Conservation (phyloP, 2,888 invertebrate species). For the Sphecodes monilicornis region DNA sequence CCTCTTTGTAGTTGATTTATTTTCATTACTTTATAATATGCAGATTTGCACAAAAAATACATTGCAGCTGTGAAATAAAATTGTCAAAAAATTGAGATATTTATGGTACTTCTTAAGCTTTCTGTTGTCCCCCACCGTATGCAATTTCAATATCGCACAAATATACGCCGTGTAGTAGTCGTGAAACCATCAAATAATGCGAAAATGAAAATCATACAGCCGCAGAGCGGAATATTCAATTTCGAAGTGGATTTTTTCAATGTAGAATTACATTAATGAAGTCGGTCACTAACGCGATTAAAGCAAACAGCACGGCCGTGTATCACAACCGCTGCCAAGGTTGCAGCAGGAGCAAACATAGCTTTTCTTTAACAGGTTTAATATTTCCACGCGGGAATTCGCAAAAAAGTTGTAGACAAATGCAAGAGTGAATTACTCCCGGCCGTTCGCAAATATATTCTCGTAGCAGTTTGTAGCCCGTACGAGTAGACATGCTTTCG, state of each 20-base stretch:
- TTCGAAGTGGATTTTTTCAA: background rate
- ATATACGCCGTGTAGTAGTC: fast-evolving
- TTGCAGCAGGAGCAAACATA: background rate
- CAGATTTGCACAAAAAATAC: background rate
- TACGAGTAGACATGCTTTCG: conserved; percentile 59
- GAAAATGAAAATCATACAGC: background rate
- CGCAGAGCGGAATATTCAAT: background rate
- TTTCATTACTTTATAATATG: background rate
- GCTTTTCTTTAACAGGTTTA: conserved; percentile 37
- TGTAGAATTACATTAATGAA: background rate
- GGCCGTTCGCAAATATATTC: conserved; percentile 60
- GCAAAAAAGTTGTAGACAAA: conserved; percentile 54
- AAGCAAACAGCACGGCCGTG: background rate
- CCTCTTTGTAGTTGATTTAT: background rate
- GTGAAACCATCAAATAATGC: background rate
- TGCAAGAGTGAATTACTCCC: conserved; percentile 58
- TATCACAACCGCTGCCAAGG: background rate
- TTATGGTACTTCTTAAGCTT: background rate
- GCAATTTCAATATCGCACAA: no score
- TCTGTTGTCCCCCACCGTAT: background rate
- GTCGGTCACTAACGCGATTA: background rate
- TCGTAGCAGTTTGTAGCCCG: conserved; percentile 56
- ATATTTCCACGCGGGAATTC: conserved; percentile 50
- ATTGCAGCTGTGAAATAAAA: background rate
- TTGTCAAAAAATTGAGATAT: background rate